A percentile compares a stretch with the other conserved stretches of the same genome.
phyloP scores from a whole-genome alignment of 1,140 invertebrate genomes.

The Oedothorax gibbosus region DNA sequence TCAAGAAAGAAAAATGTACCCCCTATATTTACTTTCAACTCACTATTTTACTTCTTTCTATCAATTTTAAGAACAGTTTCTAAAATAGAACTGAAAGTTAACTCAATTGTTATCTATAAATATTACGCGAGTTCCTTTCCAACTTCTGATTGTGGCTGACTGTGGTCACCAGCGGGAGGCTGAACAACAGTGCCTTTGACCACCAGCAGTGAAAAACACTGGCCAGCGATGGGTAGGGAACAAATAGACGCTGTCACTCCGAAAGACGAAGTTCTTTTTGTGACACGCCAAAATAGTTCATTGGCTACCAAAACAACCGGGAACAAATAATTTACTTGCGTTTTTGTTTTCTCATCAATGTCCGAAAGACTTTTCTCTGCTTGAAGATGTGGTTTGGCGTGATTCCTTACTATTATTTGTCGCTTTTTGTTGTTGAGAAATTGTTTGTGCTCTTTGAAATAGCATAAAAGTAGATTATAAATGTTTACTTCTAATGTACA shows the following conservation, averaged over 20 bases:
- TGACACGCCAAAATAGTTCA: constrained; percentile 23
- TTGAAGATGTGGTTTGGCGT: constrained; percentile 3
- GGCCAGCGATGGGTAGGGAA: constrained; percentile 10
- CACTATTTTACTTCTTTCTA: too few relatives aligned
- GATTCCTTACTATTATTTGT: constrained; percentile 11
- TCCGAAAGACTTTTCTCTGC: constrained; percentile 10
- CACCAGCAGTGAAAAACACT: constrained; percentile 33
- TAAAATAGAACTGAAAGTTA: too few relatives aligned
- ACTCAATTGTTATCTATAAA: too few relatives aligned
- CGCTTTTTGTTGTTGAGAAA: background rate
- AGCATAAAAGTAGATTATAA: background rate
- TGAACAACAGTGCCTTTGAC: constrained; percentile 37
- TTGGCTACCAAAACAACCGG: background rate
- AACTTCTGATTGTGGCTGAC: constrained; percentile 25
- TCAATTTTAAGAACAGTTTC: too few relatives aligned
- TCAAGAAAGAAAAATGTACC: too few relatives aligned
- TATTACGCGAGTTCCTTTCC: background rate
- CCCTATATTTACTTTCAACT: too few relatives aligned
- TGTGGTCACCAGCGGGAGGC: constrained; percentile 12
- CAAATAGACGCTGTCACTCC: constrained; percentile 39
- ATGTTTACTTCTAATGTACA: background rate
- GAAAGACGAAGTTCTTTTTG: constrained; percentile 16
- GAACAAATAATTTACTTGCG: constrained; percentile 41
- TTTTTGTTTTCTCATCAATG: constrained; percentile 44
- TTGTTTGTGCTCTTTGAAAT: constrained; percentile 7